Base-by-base conservation (phyloP, 2,888 invertebrate genomes). In the Empis stercorea region DNA sequence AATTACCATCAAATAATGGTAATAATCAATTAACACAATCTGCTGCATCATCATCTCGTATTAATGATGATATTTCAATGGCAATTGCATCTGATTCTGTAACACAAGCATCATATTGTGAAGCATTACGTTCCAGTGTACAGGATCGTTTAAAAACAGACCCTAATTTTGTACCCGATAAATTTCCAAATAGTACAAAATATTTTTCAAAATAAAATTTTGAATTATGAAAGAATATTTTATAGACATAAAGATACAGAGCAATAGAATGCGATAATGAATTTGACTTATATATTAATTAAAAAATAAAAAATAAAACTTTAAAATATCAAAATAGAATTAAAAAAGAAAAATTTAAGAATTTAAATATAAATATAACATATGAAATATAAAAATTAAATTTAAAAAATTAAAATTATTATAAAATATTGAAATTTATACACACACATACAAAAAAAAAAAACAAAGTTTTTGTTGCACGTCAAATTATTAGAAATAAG, bases 131-230 rank as follows among this genome's bases (percentile, higher is more conserved):
- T 17, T 56, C 55, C 3, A 62, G 55, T 56, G 52, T 64, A 1
- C 61, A 63, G 13, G 66, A 70, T 40, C 61, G 70, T 10, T 59
- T 68, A 32, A 62, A 64, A 54, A 61, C 59, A 20, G 69, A 70
- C 51, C 54, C 58, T 13, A 66, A 70, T 51, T 68, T 59, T 36
- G 59, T 59, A 36, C 48, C 62, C n/a, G 61, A 61, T 45, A 68
- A 65, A 58, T 69, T 63, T 64, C 68, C 70, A 52, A 64, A 66
- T 51, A 62, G 65, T 50, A 59, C 65, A 54, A 68, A 68, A 56
- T 68, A 65, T 54, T 59, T 66, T 48, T 52, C 50, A 46, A 51
- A 52, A 48, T 51, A 52, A 51, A 47, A 47, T 43, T 32, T 38
- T 48, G 43, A 38, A 40, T n/a, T n/a, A n/a, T n/a, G n/a, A n/a